A percentile compares a stretch with the other conserved stretches of the same genome.
Conservation (phyloP, 53 echinoderm and acorn worm genomes). For the Mesocentrotus franciscanus region DNA sequence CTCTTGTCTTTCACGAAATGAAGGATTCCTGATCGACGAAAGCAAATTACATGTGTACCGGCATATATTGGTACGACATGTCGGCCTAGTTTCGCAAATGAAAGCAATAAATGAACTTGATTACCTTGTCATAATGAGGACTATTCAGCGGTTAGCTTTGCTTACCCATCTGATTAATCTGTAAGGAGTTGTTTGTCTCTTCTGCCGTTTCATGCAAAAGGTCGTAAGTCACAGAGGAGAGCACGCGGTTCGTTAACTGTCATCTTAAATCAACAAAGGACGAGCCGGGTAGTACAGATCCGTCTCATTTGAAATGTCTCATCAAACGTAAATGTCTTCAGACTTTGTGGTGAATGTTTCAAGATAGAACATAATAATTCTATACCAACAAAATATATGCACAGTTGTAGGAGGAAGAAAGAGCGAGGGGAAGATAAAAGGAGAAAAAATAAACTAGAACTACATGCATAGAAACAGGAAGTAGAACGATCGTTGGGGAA, state of each 20-base stretch:
- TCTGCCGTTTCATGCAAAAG: neutral
- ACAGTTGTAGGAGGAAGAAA: too few relatives aligned
- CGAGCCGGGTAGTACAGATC: neutral
- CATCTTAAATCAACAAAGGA: neutral
- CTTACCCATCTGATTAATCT: neutral
- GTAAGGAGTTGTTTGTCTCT: constrained; percentile 26
- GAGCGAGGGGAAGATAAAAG: too few relatives aligned
- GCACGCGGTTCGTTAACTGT: neutral
- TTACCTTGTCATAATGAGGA: neutral
- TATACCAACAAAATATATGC: neutral
- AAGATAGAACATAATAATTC: neutral
- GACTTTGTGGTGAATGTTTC: neutral
- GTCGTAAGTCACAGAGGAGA: neutral
- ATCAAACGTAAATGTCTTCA: neutral
- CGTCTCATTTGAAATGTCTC: neutral
- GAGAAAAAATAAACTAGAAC: too few relatives aligned
- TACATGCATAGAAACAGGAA: too few relatives aligned
- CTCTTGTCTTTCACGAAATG: neutral
- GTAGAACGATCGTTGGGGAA: too few relatives aligned
- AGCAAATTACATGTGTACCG: neutral
- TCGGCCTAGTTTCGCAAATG: neutral
- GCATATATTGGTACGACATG: neutral
- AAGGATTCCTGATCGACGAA: neutral
- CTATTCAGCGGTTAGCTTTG: constrained; percentile 28
- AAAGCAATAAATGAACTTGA: neutral